Evolutionary conservation across 2,797 vertebrate genomes (phyloP).

Genomic region (Varecia variegata): DNA sequence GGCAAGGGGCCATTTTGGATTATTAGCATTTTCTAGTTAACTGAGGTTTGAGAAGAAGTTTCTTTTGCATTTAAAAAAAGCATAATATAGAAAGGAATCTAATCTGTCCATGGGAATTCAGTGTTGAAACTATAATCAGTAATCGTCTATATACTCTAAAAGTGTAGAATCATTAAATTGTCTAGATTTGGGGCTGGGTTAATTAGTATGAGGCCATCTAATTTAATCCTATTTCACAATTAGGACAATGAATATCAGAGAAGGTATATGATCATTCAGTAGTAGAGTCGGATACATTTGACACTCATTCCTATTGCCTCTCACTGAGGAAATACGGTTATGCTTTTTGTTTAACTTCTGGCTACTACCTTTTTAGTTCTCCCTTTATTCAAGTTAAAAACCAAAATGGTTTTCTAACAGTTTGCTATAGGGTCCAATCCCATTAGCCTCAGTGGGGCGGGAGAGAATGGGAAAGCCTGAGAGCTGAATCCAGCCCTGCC

Average conservation of each 20-base stretch:
- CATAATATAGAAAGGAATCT: not conserved
- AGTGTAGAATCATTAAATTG: not conserved
- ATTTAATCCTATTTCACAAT: conserved; percentile 13
- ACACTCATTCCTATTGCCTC: not conserved
- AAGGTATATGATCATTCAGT: not conserved
- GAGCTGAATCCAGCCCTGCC: not conserved
- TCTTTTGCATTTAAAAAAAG: not conserved
- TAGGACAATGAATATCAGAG: not conserved
- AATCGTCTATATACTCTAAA: not conserved
- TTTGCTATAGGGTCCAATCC: not conserved
- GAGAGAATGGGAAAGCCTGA: not conserved
- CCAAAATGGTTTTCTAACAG: not conserved
- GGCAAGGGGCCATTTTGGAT: not conserved
- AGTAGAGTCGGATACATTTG: not conserved
- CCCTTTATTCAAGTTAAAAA: not conserved
- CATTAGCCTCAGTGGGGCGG: not conserved
- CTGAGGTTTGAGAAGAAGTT: not conserved
- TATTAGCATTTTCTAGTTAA: conserved; percentile 7
- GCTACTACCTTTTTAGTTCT: not conserved
- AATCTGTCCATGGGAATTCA: not conserved
- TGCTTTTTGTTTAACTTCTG: not conserved
- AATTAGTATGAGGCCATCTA: not conserved
- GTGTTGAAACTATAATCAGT: not conserved
- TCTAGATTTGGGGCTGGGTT: not conserved
- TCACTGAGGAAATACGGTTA: not conserved